Conservation (phyloP, 2,888 invertebrate genomes). For the Craniophora ligustri region DNA sequence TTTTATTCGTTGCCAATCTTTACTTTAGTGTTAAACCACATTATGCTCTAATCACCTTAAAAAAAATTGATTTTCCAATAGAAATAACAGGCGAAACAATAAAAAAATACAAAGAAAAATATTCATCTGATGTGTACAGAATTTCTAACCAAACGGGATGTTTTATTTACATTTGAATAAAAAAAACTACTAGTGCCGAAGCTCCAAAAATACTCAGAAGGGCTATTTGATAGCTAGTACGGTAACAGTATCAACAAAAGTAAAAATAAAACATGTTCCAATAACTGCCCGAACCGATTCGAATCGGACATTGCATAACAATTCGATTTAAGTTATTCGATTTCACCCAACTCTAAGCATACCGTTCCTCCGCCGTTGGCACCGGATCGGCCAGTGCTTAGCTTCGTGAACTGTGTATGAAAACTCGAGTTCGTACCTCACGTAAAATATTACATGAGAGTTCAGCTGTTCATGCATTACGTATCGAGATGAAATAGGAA, state of each 20-base stretch:
- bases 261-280: background rate
- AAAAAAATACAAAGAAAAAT: too few species aligned
- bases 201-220: conserved; percentile 1
- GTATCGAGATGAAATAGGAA: background rate
- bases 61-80: too few species aligned
- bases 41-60: too few species aligned
- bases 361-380: conserved; percentile 20
- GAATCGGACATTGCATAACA: conserved; percentile 20
- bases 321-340: conserved; percentile 29
- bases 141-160: too few species aligned
- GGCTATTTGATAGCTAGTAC: too few species aligned
- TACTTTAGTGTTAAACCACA: too few species aligned
- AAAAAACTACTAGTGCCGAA: background rate
- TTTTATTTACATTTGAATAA: too few species aligned
- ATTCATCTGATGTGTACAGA: too few species aligned
- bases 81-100: too few species aligned
- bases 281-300: background rate
- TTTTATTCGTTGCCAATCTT: background rate
- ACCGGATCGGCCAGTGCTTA: conserved; percentile 20
- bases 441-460: conserved; percentile 17
- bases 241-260: background rate
- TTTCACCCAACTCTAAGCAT: conserved; percentile 24
- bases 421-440: conserved; percentile 11
- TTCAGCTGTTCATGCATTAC: conserved; percentile 1
- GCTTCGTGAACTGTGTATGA: background rate